Percentiles rank a stretch among this genome's conserved stretches.
These are phyloP conservation scores for Ceriagrion tenellum DNA, from an alignment of 2,888 invertebrate species.

Conservation along the genomic window DNA sequence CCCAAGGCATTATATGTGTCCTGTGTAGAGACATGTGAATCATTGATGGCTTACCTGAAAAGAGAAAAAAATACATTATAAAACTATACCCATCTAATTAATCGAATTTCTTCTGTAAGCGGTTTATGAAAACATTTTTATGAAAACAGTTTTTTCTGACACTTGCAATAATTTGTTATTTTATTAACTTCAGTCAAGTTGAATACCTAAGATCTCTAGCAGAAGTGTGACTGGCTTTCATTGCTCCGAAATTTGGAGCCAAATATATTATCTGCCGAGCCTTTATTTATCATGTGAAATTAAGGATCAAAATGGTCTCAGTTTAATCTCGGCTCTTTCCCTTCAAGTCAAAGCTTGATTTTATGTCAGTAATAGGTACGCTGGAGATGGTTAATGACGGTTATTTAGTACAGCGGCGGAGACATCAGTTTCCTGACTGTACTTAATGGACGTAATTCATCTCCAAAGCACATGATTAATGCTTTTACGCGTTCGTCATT, in stretches of 20 bases:
- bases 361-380: background rate
- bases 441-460: background rate
- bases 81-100: too few relatives aligned
- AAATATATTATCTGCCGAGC: too few relatives aligned
- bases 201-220: too few relatives aligned
- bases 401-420: background rate
- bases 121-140: too few relatives aligned
- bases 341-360: background rate
- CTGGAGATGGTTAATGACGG: background rate
- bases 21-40: background rate
- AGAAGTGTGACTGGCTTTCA: too few relatives aligned
- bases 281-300: background rate
- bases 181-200: too few relatives aligned
- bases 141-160: too few relatives aligned
- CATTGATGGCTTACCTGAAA: background rate
- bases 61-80: background rate
- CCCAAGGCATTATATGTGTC: background rate
- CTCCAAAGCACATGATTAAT: background rate
- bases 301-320: background rate
- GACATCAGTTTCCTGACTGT: background rate
- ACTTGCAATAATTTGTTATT: too few relatives aligned
- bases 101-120: too few relatives aligned
- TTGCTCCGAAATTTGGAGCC: too few relatives aligned
- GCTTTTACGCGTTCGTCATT: background rate
- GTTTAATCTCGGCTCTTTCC: background rate